phyloP scores from a whole-genome alignment of 2,888 invertebrate species.

The Eilema sororculum region DNA sequence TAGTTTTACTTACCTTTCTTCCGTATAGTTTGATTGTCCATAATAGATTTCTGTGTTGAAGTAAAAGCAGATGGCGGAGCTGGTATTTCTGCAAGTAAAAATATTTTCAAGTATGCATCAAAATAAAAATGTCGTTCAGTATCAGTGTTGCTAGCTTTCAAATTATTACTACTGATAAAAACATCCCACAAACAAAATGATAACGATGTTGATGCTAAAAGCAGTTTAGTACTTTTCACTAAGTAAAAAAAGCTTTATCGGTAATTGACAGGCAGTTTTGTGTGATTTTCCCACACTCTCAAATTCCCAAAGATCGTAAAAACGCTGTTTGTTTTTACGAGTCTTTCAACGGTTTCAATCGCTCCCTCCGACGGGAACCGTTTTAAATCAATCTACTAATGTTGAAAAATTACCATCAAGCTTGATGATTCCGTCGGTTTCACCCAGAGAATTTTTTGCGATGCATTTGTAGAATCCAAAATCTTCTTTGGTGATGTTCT shows the following conservation, averaged over 20 bases:
- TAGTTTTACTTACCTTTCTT: constrained; percentile 73
- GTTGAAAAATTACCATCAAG: constrained; percentile 90
- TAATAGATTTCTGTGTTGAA: constrained; percentile 80
- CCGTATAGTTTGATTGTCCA: constrained; percentile 81
- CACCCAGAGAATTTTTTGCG: constrained; percentile 96
- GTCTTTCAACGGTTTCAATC: constrained; percentile 48
- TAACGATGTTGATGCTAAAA: background rate
- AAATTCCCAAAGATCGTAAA: constrained; percentile 53
- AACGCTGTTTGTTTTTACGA: constrained; percentile 51
- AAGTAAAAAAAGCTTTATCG: constrained; percentile 45
- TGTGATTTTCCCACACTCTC: constrained; percentile 51
- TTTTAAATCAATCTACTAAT: constrained; percentile 54
- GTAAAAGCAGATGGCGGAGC: constrained; percentile 93
- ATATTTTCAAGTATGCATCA: background rate
- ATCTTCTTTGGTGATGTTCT: constrained; percentile 92
- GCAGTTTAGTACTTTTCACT: constrained; percentile 7
- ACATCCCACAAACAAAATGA: background rate
- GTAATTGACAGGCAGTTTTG: constrained; percentile 52
- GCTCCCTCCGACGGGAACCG: constrained; percentile 29
- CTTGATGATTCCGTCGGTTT: constrained; percentile 96
- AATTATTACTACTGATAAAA: background rate
- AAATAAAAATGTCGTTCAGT: background rate
- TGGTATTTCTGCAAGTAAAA: constrained; percentile 91
- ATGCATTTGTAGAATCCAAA: constrained; percentile 97
- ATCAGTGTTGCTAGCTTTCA: background rate